A percentile compares a stretch with the other conserved stretches of the same genome.
These are phyloP conservation scores for Vulpes lagopus DNA, from an alignment of 2,113 vertebrate species.

Conservation along the genomic window DNA sequence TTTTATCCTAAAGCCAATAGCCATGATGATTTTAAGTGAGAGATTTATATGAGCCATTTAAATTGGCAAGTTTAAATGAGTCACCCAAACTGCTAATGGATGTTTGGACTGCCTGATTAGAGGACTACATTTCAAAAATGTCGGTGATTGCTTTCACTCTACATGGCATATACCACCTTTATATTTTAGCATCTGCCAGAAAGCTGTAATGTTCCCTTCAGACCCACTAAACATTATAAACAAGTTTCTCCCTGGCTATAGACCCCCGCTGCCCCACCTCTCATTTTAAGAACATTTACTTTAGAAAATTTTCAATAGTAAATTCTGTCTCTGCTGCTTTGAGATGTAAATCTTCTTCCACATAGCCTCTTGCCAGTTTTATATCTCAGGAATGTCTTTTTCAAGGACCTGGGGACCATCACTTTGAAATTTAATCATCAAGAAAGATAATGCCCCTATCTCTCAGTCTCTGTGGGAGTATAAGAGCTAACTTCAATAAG, in stretches of 20 bases:
- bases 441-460: not conserved
- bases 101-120: not conserved
- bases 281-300: not conserved
- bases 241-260: not conserved
- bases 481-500: not conserved
- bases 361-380: not conserved
- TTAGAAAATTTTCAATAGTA: not conserved
- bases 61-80: not conserved
- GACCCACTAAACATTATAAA: not conserved
- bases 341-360: not conserved
- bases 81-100: not conserved
- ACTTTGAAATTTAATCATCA: not conserved
- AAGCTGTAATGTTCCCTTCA: not conserved
- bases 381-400: not conserved
- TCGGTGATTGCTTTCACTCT: not conserved
- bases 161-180: not conserved
- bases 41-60: slow-evolving; percentile 40
- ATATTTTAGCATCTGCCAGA: not conserved
- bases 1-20: not conserved
- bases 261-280: not conserved
- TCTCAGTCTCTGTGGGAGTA: not conserved
- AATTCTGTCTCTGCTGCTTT: not conserved
- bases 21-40: not conserved
- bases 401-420: not conserved
- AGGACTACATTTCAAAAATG: not conserved